Base-by-base conservation (phyloP, 2,797 vertebrate species). In the Eidolon dupreanum region DNA sequence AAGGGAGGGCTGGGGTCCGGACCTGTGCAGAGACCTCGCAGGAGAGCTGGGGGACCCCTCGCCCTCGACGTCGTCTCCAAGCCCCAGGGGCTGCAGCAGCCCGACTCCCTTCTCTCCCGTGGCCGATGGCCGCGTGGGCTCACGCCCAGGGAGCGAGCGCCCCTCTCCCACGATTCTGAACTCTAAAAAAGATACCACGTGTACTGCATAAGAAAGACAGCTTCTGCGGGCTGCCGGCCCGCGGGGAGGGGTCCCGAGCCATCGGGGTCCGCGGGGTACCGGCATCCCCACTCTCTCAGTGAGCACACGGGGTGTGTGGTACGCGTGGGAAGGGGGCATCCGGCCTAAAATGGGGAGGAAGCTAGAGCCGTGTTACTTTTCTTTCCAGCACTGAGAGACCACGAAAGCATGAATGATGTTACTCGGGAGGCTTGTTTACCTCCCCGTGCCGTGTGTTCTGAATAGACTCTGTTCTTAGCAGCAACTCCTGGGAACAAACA, bases 91-190 rank as follows among this genome's bases (percentile, higher is more conserved):
- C 2, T 1, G 4, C 19, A 20, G 16, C n/a, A 26, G 41, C 8
- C 5, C 2, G 6, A 13, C 1, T 19, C 20, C 53, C 20, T 0
- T 10, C 36, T 6, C 11, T 55, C 22, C 33, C 1, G 10, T 3
- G 17, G 26, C 36, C 19, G 19, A 4, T 0, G 4, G 12, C 31
- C 8, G 11, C 1, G 31, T 5, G 2, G 17, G 16, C 24, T 31
- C 1, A 6, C 31, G 26, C 46, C 22, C 0, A n/a, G 22, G 6
- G 26, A 61, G 6, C 6, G 11, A n/a, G n/a, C n/a, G n/a, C n/a
- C 11, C 13, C 33, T 5, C 16, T 17, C 19, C 15, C 20, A 28
- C 38, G 38, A 6, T 41, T 55, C 53, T 20, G 53, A 55, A 55
- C 38, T 41, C 38, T 41, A 6, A 41, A 41, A 41, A 41, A 5